phyloP scores from a whole-genome alignment of 1,140 invertebrate genomes.

The Venturia canescens region DNA sequence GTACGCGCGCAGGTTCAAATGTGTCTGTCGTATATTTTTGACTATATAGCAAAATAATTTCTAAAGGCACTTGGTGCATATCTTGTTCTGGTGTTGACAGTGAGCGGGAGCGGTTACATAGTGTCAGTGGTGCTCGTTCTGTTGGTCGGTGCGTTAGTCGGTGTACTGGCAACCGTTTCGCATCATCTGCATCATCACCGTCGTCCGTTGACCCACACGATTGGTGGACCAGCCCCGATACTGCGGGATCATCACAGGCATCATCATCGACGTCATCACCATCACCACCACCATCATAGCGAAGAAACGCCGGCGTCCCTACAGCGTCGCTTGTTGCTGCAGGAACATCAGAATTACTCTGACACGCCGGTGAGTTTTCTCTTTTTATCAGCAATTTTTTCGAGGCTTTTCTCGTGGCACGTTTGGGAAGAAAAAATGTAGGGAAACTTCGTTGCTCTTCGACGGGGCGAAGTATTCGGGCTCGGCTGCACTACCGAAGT shows the following conservation, averaged over 20 bases:
- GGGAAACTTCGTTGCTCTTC: too few species aligned
- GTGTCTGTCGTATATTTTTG: neutral
- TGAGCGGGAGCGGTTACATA: conserved; percentile 70
- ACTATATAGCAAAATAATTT: conserved; percentile 20
- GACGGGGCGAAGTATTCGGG: too few species aligned
- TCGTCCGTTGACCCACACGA: conserved; percentile 65
- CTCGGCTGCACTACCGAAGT: too few species aligned
- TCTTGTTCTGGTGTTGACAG: conserved; percentile 56
- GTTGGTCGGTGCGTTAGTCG: conserved; percentile 69
- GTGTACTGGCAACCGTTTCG: conserved; percentile 70
- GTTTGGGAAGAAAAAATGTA: too few species aligned
- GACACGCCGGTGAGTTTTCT: conserved; percentile 67
- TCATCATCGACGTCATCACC: conserved; percentile 65
- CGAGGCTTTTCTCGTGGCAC: neutral
- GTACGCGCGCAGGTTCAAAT: neutral
- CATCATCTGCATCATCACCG: conserved; percentile 73
- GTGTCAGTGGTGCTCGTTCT: conserved; percentile 72
- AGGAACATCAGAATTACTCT: conserved; percentile 67
- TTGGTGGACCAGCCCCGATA: conserved; percentile 61
- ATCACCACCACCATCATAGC: conserved; percentile 63
- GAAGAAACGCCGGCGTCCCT: conserved; percentile 64
- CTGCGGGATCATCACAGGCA: conserved; percentile 67
- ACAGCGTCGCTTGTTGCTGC: conserved; percentile 67
- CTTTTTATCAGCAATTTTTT: conserved; percentile 25
- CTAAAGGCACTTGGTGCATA: conserved; percentile 3